Evolutionary conservation across 2,113 vertebrate species (phyloP).

Genomic region (Hyla sarda): DNA sequence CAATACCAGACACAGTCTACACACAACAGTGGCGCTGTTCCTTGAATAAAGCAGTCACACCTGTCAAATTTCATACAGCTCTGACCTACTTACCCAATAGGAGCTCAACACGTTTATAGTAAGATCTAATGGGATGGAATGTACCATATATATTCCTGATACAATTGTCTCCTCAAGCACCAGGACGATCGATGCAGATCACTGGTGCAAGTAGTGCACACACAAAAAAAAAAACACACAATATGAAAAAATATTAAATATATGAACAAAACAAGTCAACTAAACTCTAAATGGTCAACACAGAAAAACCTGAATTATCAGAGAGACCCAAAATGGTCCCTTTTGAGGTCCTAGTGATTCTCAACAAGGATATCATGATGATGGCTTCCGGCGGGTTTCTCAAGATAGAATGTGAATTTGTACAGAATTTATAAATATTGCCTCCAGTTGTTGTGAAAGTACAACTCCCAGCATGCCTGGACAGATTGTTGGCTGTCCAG

Average conservation of each 20-base stretch:
- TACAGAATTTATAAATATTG: neutral
- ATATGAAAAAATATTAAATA: slow-evolving; percentile 1
- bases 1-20: neutral
- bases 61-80: neutral
- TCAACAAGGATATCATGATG: neutral
- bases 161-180: too few relatives aligned
- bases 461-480: too few relatives aligned
- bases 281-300: neutral
- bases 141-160: neutral
- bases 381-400: neutral
- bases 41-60: neutral
- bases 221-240: too few relatives aligned
- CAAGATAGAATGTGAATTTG: neutral
- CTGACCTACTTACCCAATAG: neutral
- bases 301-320: neutral
- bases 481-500: too few relatives aligned
- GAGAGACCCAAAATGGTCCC: neutral
- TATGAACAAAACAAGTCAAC: neutral
- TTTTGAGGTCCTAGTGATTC: neutral
- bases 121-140: neutral
- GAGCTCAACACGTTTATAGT: neutral
- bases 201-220: neutral
- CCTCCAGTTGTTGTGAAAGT: too few relatives aligned
- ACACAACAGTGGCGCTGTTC: neutral
- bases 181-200: neutral